Evolutionary conservation across 2,888 invertebrate species (phyloP).

Genomic region (Sialis fuliginosa): DNA sequence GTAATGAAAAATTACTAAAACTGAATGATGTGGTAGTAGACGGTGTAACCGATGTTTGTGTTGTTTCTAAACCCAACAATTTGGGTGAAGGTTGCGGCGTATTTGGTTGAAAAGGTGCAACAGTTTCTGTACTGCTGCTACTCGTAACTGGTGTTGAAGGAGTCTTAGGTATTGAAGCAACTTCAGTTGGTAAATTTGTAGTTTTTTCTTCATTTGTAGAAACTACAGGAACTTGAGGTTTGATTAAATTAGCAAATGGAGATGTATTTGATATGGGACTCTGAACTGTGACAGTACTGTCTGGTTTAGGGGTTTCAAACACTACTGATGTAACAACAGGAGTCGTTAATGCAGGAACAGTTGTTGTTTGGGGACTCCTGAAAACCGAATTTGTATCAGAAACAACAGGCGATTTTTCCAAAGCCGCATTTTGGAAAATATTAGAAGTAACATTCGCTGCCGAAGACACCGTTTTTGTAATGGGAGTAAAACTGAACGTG

Average conservation of each 20-base stretch:
- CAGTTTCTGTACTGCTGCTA: neutral
- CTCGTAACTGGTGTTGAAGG: conserved; percentile 1
- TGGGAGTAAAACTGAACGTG: neutral
- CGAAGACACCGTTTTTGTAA: conserved; percentile 5
- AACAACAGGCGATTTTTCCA: too few relatives aligned
- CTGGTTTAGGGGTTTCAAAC: conserved; percentile 1
- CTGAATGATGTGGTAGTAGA: conserved; percentile 8
- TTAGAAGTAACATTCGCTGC: conserved; percentile 9
- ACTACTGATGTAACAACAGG: conserved; percentile 9
- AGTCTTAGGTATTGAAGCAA: conserved; percentile 6
- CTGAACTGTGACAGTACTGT: neutral
- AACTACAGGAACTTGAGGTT: conserved; percentile 3
- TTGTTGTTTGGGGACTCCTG: conserved; percentile 16
- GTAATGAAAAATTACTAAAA: neutral
- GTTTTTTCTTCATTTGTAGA: neutral
- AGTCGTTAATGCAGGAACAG: conserved; percentile 11
- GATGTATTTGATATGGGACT: neutral
- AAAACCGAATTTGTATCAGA: too few relatives aligned
- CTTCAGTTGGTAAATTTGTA: neutral
- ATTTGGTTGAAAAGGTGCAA: neutral
- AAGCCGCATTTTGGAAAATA: conserved; percentile 6
- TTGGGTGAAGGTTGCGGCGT: neutral
- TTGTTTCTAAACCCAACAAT: neutral
- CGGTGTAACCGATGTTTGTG: conserved; percentile 1
- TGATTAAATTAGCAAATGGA: neutral